Evolutionary conservation across 2,888 invertebrate species (phyloP).

Genomic region (Dexiosoma caninum): DNA sequence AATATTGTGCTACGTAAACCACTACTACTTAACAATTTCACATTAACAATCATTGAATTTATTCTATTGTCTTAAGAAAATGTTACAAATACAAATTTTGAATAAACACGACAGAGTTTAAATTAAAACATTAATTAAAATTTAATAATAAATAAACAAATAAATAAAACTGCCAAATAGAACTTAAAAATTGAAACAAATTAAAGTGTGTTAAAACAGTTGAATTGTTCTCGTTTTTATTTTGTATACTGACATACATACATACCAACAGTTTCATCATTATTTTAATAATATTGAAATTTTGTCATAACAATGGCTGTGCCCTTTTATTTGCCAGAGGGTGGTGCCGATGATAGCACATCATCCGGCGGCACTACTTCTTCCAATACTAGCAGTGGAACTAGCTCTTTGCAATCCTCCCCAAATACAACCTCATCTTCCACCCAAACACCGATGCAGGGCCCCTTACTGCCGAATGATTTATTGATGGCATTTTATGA

Average conservation of each 20-base stretch:
- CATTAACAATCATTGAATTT: neutral
- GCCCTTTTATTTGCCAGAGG: conserved; percentile 78
- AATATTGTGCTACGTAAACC: conserved; percentile 25
- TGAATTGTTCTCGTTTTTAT: conserved; percentile 32
- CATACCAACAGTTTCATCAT: conserved; percentile 46
- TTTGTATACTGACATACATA: conserved; percentile 12
- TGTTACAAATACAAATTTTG: neutral
- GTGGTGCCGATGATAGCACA: conserved; percentile 74
- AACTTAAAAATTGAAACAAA: conserved; percentile 20
- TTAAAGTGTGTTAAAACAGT: conserved; percentile 41
- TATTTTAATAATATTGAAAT: conserved; percentile 34
- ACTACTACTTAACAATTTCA: conserved; percentile 35
- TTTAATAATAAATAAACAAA: neutral
- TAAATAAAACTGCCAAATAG: neutral
- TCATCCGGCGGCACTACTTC: conserved; percentile 67
- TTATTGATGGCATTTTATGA: conserved; percentile 77
- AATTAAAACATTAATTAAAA: neutral
- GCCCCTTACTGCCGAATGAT: conserved; percentile 72
- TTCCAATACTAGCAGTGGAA: conserved; percentile 66
- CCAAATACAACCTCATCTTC: conserved; percentile 75
- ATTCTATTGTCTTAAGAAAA: conserved; percentile 4
- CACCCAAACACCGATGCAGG: conserved; percentile 75
- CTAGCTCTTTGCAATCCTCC: conserved; percentile 72
- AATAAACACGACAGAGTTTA: neutral
- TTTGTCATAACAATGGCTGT: conserved; percentile 74